Conservation (phyloP, 2,113 vertebrate species). For the Lepidothrix coronata region DNA sequence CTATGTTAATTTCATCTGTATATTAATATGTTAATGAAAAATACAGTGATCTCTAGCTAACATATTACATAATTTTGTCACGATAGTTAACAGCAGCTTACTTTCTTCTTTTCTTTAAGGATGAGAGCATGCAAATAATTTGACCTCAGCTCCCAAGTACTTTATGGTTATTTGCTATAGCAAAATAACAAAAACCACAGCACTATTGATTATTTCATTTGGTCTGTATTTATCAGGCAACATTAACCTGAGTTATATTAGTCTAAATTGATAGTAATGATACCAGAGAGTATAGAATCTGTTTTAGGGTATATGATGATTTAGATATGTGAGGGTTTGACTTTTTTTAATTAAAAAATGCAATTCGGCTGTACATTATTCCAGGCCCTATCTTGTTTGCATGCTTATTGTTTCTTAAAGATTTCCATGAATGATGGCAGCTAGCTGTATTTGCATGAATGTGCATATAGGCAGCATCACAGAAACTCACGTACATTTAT, state of each 20-base stretch:
- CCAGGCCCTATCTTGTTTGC: accelerated
- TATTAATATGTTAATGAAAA: not conserved
- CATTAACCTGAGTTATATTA: not conserved
- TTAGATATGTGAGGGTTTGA: not conserved
- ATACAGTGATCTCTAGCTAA: not conserved
- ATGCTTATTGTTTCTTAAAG: not conserved
- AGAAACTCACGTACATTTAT: not conserved
- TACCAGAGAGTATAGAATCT: not conserved
- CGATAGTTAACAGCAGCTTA: not conserved
- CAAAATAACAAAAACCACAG: not conserved
- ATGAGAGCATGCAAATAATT: not conserved
- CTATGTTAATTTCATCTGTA: not conserved
- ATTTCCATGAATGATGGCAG: not conserved
- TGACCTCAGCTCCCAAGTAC: not conserved
- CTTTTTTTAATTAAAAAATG: not conserved
- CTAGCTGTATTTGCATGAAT: not conserved
- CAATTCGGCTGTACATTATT: not conserved
- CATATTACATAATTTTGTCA: not conserved
- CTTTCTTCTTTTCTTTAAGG: not conserved
- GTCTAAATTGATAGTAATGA: not conserved
- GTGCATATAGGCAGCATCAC: not conserved
- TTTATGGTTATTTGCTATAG: not conserved
- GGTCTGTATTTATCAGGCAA: not conserved
- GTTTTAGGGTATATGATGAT: not conserved
- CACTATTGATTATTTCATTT: not conserved